Evolutionary conservation across 2,888 invertebrate species (phyloP).

Genomic region (Chironomus riparius): DNA sequence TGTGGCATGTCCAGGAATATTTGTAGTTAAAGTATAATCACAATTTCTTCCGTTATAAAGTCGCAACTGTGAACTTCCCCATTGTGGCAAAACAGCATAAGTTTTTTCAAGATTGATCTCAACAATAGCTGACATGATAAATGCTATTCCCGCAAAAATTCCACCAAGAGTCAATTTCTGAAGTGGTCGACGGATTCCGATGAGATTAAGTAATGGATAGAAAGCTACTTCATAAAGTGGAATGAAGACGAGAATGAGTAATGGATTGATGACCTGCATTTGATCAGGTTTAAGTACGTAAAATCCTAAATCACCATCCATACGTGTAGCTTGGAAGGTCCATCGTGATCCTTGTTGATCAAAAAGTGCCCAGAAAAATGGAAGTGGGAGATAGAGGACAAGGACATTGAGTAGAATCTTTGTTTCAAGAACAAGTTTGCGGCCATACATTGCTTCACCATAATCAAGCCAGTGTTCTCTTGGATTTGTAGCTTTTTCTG

Average conservation of each 20-base stretch:
- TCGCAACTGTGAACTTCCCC: neutral
- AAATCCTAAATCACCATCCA: slow-evolving; percentile 46
- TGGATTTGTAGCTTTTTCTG: slow-evolving; percentile 44
- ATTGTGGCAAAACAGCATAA: slow-evolving; percentile 46
- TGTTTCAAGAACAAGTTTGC: slow-evolving; percentile 64
- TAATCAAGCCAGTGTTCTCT: slow-evolving; percentile 83
- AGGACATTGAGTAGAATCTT: slow-evolving; percentile 67
- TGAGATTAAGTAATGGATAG: slow-evolving; percentile 48
- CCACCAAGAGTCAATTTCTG: slow-evolving; percentile 49
- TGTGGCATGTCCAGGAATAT: neutral
- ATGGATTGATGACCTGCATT: slow-evolving; percentile 47
- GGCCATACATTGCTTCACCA: slow-evolving; percentile 68
- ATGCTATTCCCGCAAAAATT: slow-evolving; percentile 47
- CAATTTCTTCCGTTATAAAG: neutral
- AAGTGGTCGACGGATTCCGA: slow-evolving; percentile 56
- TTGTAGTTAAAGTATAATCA: slow-evolving; percentile 26
- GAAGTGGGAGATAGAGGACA: slow-evolving; percentile 77
- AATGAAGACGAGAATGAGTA: slow-evolving; percentile 43
- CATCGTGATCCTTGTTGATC: slow-evolving; percentile 92
- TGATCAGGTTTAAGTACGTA: slow-evolving; percentile 44
- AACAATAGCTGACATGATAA: slow-evolving; percentile 72
- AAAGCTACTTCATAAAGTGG: slow-evolving; percentile 38
- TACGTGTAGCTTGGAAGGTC: slow-evolving; percentile 66
- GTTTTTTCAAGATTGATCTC: slow-evolving; percentile 63
- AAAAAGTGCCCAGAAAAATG: slow-evolving; percentile 89